Percentiles rank a stretch among this genome's conserved stretches.
phyloP scores from a whole-genome alignment of 2,113 vertebrate genomes.

The Antigone vipio region DNA sequence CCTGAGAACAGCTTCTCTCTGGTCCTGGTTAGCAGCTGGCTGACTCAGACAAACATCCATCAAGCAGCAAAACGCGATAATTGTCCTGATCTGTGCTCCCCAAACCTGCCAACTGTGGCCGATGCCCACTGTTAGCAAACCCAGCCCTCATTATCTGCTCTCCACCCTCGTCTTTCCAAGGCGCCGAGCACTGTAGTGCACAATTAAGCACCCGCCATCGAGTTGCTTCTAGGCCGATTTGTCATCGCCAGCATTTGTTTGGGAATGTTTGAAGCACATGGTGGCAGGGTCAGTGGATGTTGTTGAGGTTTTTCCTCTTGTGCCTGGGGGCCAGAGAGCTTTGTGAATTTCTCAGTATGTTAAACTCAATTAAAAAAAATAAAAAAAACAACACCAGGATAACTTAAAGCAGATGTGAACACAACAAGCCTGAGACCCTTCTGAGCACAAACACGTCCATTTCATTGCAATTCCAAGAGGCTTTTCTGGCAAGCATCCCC shows the following conservation, averaged over 20 bases:
- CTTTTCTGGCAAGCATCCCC: constrained; percentile 53
- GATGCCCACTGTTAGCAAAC: background rate
- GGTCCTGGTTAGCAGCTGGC: background rate
- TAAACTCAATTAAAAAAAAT: constrained; percentile 57
- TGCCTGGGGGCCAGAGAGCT: constrained; percentile 1
- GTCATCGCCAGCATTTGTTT: constrained; percentile 5
- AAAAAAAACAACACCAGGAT: background rate
- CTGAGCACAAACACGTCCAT: constrained; percentile 56
- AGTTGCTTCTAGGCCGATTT: background rate
- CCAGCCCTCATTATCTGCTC: background rate
- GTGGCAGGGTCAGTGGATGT: constrained; percentile 30
- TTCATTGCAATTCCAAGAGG: constrained; percentile 60
- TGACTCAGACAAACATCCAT: background rate
- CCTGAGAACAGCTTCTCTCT: background rate
- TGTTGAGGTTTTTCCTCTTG: constrained; percentile 44
- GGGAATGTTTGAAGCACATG: constrained; percentile 51
- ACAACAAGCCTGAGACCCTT: constrained; percentile 53
- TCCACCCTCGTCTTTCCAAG: background rate
- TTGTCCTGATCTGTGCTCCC: constrained; percentile 8
- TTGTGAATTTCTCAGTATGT: constrained; percentile 45
- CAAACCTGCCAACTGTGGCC: background rate
- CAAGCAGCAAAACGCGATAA: background rate
- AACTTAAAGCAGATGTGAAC: constrained; percentile 69
- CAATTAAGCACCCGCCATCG: background rate
- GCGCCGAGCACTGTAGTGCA: background rate